Evolutionary conservation across 2,797 vertebrate species (phyloP), one percentile per base, ranked within the genome.

Genomic region (Acanthornis magna): DNA sequence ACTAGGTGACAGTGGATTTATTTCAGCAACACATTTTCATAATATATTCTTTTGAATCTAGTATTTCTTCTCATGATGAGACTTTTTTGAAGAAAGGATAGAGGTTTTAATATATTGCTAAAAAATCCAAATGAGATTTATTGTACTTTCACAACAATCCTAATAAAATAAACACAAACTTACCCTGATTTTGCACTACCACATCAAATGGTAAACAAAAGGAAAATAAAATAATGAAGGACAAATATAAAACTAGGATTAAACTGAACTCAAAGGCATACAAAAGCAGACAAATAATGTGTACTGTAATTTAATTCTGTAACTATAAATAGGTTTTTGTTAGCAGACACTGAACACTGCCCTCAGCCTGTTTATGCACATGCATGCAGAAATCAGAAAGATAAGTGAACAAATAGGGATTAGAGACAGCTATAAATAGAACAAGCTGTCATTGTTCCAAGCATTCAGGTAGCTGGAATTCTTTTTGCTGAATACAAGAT

Each of bases 141-240:
- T 65, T 51, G 53, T 34, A 43, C 47, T 79, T 71, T 42, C 72
- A 96, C 88, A 90, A 54, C 45, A 92, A 70, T 77, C 71, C 94
- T 91, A 62, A 81, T 23, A 96, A 96, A 93, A 83, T 61, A 95
- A 85, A 81, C 91, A 97, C 80, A 96, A 96, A 99, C 98, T 99
- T 98, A 99, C 98, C 98, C 98, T 50, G 98, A 98, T 98, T 98
- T 98, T 97, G 98, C 98, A 98, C 98, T 98, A 98, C 27, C 92
- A 97, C 93, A 96, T 81, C 70, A 96, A 95, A 95, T 34, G 94
- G 97, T 97, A 97, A 97, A 97, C 66, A 89, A 94, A 95, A 91
- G 45, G 80, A 88, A 94, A 97, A 93, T 38, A 89, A 96, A 95
- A 96, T 62, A 92, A 89, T 82, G 51, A 94, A 87, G 73, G 45